Evolutionary conservation across 2,797 vertebrate species (phyloP).

Genomic region (Muraenolepis orangiensis): DNA sequence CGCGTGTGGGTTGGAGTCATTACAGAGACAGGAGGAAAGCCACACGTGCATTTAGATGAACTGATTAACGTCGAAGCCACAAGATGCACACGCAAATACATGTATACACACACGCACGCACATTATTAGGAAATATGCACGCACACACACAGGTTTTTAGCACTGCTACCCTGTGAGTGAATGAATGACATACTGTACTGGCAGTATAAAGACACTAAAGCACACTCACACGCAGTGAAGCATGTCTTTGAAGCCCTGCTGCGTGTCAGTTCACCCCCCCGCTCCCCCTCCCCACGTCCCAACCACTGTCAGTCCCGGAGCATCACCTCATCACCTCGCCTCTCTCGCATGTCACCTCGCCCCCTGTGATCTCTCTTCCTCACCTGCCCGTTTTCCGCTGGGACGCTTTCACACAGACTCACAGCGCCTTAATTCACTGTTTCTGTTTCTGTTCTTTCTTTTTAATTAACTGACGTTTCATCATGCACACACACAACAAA

Average conservation of each 20-base stretch:
- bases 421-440: neutral
- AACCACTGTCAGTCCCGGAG: too few relatives aligned
- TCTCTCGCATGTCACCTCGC: too few relatives aligned
- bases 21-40: too few relatives aligned
- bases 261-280: too few relatives aligned
- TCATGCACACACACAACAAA: neutral
- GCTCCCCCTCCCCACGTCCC: too few relatives aligned
- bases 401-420: neutral
- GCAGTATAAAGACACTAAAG: neutral
- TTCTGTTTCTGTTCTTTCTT: neutral
- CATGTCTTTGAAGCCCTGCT: too few relatives aligned
- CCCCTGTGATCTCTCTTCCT: too few relatives aligned
- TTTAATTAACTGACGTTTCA: neutral
- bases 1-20: too few relatives aligned
- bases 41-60: too few relatives aligned
- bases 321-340: too few relatives aligned
- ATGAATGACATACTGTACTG: neutral
- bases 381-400: neutral
- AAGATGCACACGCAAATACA: neutral
- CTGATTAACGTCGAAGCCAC: neutral
- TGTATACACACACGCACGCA: neutral
- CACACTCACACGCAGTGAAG: neutral
- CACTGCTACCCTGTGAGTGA: neutral
- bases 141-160: neutral
- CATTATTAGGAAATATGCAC: too few relatives aligned